A percentile compares a stretch with the other conserved stretches of the same genome.
phyloP scores from a whole-genome alignment of 1,140 invertebrate species.

The Rhysida immarginata region DNA sequence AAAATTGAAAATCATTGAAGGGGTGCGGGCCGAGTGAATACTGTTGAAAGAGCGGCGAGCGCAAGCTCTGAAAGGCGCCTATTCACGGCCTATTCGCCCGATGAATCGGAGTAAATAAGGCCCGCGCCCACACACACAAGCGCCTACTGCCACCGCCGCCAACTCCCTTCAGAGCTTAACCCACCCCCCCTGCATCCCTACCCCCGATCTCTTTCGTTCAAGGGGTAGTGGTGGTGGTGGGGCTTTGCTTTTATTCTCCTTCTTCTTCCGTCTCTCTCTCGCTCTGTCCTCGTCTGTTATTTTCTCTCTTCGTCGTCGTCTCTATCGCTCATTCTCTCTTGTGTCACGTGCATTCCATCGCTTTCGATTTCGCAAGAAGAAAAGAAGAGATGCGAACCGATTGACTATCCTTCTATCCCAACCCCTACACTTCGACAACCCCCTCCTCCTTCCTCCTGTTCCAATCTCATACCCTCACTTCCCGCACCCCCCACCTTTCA shows the following conservation, averaged over 20 bases:
- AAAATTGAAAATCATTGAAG: slow-evolving; percentile 29
- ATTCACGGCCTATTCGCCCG: slow-evolving; percentile 10
- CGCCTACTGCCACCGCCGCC: slow-evolving; percentile 10
- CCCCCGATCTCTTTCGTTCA: no score
- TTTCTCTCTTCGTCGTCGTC: no score
- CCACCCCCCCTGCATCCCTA: neutral
- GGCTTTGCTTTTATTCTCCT: neutral
- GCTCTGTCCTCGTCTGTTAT: no score
- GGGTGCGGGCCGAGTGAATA: neutral
- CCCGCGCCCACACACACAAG: slow-evolving; percentile 20
- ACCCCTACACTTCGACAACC: neutral
- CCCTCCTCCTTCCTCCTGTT: no score
- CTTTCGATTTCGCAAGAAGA: no score
- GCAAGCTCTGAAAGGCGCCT: neutral
- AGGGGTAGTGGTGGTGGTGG: neutral
- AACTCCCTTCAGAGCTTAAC: neutral
- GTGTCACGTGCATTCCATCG: no score
- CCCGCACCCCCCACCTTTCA: no score
- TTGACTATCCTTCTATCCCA: neutral
- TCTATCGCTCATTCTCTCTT: no score
- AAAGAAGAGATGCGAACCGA: no score
- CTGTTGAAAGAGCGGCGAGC: slow-evolving; percentile 1
- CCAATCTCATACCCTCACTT: no score
- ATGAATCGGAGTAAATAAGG: slow-evolving; percentile 10
- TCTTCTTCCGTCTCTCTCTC: neutral